A percentile compares a stretch with the other conserved stretches of the same genome.
phyloP scores from a whole-genome alignment of 1,140 invertebrate species.

The Cotesia vestalis region DNA sequence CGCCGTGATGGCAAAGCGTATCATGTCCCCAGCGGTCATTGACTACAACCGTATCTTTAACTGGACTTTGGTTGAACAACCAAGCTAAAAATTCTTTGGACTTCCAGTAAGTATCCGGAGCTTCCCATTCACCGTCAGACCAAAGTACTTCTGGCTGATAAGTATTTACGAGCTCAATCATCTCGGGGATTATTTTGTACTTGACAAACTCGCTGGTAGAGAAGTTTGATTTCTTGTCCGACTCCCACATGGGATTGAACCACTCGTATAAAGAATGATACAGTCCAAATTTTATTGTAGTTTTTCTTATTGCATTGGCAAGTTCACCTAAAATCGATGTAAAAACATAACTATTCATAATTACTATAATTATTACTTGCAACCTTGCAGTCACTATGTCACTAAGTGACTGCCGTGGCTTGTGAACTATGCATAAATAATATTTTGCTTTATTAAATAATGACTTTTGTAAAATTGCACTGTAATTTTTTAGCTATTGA shows the following conservation, averaged over 20 bases:
- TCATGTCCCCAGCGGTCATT: conserved; percentile 86
- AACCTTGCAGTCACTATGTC: no score
- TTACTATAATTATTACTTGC: not conserved
- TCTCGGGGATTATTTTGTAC: conserved; percentile 78
- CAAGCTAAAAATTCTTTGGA: conserved; percentile 86
- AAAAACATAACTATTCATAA: not conserved
- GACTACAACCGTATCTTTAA: conserved; percentile 86
- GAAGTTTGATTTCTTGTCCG: conserved; percentile 77
- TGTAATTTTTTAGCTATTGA: no score
- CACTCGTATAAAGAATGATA: conserved; percentile 93
- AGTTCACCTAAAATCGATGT: conserved; percentile 71
- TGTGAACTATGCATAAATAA: no score
- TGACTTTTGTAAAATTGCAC: no score
- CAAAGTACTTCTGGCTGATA: conserved; percentile 92
- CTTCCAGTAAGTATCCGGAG: conserved; percentile 82
- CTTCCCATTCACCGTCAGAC: conserved; percentile 94
- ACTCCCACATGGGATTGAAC: conserved; percentile 86
- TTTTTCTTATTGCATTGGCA: conserved; percentile 73
- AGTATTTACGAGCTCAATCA: conserved; percentile 76
- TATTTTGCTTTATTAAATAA: no score
- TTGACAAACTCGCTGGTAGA: conserved; percentile 73
- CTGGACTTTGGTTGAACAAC: conserved; percentile 95
- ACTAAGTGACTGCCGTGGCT: no score
- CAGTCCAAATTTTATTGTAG: conserved; percentile 80
- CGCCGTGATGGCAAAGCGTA: conserved; percentile 86